Conservation (phyloP, 2,888 invertebrate species). For the Coleophora deauratella region DNA sequence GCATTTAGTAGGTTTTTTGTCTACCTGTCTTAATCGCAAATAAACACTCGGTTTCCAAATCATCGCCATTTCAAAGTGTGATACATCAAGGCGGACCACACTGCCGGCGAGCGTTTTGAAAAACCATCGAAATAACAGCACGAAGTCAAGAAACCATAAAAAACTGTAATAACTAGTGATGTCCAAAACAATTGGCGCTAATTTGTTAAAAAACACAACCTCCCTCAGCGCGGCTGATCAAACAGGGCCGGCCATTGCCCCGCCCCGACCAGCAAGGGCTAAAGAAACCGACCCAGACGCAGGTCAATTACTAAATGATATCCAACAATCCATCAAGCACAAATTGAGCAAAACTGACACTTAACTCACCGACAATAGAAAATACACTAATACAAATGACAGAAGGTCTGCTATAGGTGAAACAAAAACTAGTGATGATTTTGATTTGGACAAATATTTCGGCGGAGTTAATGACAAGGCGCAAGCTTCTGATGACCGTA, state of each 20-base stretch:
- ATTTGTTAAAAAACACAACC: conserved; percentile 46
- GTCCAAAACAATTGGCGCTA: conserved; percentile 36
- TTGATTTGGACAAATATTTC: conserved; percentile 31
- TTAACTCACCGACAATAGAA: not conserved
- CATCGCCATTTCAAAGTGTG: not conserved
- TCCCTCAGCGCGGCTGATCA: conserved; percentile 31
- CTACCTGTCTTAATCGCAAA: no score
- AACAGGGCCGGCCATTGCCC: conserved; percentile 27
- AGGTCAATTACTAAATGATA: conserved; percentile 19
- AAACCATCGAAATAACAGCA: conserved; percentile 14
- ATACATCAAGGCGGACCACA: conserved; percentile 25
- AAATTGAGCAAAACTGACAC: not conserved
- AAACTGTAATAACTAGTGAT: conserved; percentile 21
- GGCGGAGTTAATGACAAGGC: conserved; percentile 46
- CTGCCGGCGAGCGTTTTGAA: conserved; percentile 23
- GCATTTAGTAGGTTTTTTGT: no score
- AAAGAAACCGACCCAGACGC: conserved; percentile 29
- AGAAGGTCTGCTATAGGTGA: not conserved
- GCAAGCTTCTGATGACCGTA: conserved; percentile 28
- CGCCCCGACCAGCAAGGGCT: conserved; percentile 24
- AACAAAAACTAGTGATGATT: conserved; percentile 20
- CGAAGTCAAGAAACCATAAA: conserved; percentile 29
- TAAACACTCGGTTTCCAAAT: not conserved
- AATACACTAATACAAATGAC: not conserved
- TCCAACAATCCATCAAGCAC: not conserved